A percentile compares a stretch with the other conserved stretches of the same genome.
phyloP scores from a whole-genome alignment of 2,797 vertebrate species.

The Hydrolagus colliei region DNA sequence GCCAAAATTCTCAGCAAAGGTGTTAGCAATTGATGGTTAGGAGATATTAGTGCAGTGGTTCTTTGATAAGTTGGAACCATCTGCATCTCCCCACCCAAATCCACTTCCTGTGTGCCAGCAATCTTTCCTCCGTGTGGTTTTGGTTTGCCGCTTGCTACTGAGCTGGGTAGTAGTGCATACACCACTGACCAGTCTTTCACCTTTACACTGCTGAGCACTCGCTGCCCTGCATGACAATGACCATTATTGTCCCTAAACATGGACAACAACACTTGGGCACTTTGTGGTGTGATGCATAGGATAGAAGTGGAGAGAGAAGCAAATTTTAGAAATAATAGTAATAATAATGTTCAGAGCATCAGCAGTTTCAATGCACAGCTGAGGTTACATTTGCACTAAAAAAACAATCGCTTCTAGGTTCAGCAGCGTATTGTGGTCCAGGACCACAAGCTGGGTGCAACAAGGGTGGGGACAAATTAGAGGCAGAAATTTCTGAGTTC shows the following conservation, averaged over 20 bases:
- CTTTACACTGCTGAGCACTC: slow-evolving; percentile 47
- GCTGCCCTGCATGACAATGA: slow-evolving; percentile 38
- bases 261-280: too few species aligned
- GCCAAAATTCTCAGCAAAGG: slow-evolving; percentile 63
- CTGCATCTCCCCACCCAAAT: slow-evolving; percentile 63
- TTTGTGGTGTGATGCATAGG: too few species aligned
- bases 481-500: too few species aligned
- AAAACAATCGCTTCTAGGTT: not conserved
- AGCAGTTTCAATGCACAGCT: not conserved
- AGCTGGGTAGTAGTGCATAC: slow-evolving; percentile 45
- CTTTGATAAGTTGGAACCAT: slow-evolving; percentile 53
- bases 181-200: slow-evolving; percentile 51
- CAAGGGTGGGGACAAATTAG: not conserved
- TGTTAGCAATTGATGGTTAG: slow-evolving; percentile 64
- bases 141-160: slow-evolving; percentile 43
- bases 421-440: too few species aligned
- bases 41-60: slow-evolving; percentile 49
- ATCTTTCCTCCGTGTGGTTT: slow-evolving; percentile 48
- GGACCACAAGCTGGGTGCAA: not conserved
- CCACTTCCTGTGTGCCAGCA: slow-evolving; percentile 66
- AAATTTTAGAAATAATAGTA: too few species aligned
- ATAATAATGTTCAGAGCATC: not conserved
- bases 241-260: slow-evolving; percentile 45
- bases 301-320: too few species aligned
- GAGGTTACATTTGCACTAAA: not conserved